Evolutionary conservation across 2,888 invertebrate genomes (phyloP).

Genomic region (Macrophya alboannulata): DNA sequence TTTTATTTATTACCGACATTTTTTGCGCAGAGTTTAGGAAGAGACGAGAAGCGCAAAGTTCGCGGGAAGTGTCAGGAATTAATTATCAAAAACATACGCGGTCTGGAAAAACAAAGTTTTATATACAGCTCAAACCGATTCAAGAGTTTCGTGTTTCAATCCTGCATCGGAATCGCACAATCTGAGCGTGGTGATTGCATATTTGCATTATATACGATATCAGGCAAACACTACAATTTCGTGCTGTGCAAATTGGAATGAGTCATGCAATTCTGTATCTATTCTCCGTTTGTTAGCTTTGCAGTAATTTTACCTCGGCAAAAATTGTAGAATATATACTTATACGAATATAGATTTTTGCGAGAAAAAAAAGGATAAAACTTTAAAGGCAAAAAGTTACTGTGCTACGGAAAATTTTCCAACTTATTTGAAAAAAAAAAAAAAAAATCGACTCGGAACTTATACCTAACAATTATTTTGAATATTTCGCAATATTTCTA

Average conservation of each 20-base stretch:
- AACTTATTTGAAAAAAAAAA: not conserved
- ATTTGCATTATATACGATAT: conserved; percentile 26
- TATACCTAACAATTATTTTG: no score
- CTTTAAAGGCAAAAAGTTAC: not conserved
- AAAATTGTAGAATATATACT: not conserved
- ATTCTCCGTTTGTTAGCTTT: not conserved
- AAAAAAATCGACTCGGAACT: no score
- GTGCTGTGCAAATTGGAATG: not conserved
- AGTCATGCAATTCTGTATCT: conserved; percentile 3
- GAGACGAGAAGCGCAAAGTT: not conserved
- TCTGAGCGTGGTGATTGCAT: not conserved
- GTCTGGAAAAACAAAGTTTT: not conserved
- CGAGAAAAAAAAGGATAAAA: not conserved
- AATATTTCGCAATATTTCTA: not conserved
- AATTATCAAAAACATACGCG: not conserved
- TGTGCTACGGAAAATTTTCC: not conserved
- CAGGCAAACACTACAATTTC: not conserved
- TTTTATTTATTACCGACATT: not conserved
- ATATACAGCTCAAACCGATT: not conserved
- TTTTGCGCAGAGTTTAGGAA: not conserved
- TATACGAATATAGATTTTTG: not conserved
- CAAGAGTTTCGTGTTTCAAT: conserved; percentile 42
- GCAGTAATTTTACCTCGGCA: not conserved
- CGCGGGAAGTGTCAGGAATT: not conserved
- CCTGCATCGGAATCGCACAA: not conserved